Evolutionary conservation across 2,888 invertebrate genomes (phyloP).

Genomic region (Zaprionus obscuricornis): DNA sequence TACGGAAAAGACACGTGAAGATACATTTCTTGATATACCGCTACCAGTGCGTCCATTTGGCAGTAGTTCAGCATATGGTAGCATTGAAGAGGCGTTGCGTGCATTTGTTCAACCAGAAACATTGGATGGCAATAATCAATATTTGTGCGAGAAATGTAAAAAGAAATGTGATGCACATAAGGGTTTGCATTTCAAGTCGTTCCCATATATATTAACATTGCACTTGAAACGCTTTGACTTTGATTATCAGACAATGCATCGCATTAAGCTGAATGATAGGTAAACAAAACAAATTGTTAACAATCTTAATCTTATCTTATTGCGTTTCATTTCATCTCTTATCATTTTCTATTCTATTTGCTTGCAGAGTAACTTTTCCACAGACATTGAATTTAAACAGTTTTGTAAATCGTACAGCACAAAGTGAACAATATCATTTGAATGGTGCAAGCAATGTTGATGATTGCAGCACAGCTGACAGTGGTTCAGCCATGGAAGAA

Average conservation of each 20-base stretch:
- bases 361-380: slow-evolving; percentile 90
- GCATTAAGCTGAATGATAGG: slow-evolving; percentile 95
- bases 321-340: not conserved
- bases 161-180: slow-evolving; percentile 95
- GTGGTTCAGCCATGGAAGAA: slow-evolving; percentile 88
- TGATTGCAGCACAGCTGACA: slow-evolving; percentile 88
- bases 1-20: slow-evolving; percentile 91
- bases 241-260: slow-evolving; percentile 91
- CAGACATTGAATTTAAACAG: slow-evolving; percentile 91
- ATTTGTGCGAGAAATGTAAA: slow-evolving; percentile 93
- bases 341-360: slow-evolving; percentile 3
- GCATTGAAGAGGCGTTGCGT: slow-evolving; percentile 92
- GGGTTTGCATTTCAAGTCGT: slow-evolving; percentile 92
- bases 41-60: slow-evolving; percentile 93
- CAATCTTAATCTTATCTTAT: not conserved
- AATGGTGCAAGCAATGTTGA: slow-evolving; percentile 84
- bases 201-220: slow-evolving; percentile 93
- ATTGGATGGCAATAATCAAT: slow-evolving; percentile 92
- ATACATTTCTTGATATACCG: slow-evolving; percentile 93
- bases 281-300: slow-evolving; percentile 79
- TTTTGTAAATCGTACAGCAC: slow-evolving; percentile 85
- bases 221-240: slow-evolving; percentile 96
- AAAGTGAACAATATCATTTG: slow-evolving; percentile 57
- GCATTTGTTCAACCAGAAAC: slow-evolving; percentile 94
- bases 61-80: slow-evolving; percentile 89